A percentile compares a stretch with the other conserved stretches of the same genome.
These are phyloP conservation scores for Galaxias olidus DNA, from an alignment of 2,797 vertebrate genomes.

Conservation along the genomic window DNA sequence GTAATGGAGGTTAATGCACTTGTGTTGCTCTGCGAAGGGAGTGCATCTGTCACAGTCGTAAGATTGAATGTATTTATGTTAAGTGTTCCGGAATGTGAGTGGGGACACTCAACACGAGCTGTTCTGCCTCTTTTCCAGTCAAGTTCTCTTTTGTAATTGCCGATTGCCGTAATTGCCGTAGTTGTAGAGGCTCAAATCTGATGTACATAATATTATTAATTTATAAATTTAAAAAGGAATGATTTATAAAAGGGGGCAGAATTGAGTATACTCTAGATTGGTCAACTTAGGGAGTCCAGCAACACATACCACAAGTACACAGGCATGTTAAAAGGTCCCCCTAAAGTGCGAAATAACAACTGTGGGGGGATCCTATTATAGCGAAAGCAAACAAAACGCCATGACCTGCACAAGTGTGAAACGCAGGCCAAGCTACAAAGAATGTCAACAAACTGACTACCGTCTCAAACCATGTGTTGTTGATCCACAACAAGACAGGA, in stretches of 20 bases:
- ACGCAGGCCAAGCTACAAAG: constrained; percentile 58
- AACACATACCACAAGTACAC: constrained; percentile 40
- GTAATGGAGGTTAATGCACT: constrained; percentile 28
- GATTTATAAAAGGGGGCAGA: background rate
- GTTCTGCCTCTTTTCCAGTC: too few species aligned
- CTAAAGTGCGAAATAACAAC: constrained; percentile 71
- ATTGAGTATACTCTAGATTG: background rate
- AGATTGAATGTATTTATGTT: constrained; percentile 54
- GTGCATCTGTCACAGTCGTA: constrained; percentile 29
- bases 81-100: constrained; percentile 41
- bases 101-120: background rate
- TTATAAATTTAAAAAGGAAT: background rate
- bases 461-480: constrained; percentile 31
- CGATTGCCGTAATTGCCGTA: too few species aligned
- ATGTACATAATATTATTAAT: too few species aligned
- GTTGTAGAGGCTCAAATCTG: too few species aligned
- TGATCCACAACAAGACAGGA: constrained; percentile 37
- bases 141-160: background rate
- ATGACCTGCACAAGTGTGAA: constrained; percentile 64
- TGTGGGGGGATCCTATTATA: constrained; percentile 65
- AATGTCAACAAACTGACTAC: constrained; percentile 68
- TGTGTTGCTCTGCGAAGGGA: constrained; percentile 19
- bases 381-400: constrained; percentile 65
- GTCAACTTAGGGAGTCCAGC: constrained; percentile 18
- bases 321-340: constrained; percentile 59